Evolutionary conservation across 2,113 vertebrate genomes (phyloP), one percentile per base, ranked within the genome.

Genomic region (Otus sunia): DNA sequence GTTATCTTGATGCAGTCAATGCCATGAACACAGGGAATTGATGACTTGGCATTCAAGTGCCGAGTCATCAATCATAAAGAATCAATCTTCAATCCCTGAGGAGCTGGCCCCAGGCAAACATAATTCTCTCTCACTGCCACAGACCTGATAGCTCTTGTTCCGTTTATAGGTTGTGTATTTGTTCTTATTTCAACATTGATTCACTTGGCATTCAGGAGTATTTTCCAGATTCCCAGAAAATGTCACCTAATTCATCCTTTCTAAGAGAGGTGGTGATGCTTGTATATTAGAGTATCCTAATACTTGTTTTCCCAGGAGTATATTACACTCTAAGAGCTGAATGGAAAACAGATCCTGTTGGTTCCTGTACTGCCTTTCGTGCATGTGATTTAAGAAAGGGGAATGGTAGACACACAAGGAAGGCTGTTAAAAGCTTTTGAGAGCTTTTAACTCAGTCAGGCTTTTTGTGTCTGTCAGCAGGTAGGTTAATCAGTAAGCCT

Each of bases 61-160:
- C 32, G 16, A 98, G 97, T 98, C 98, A 98, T 98, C 98, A 97
- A 98, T 98, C 98, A 98, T 98, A 97, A 95, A 98, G 98, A 98
- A 98, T 98, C 98, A 98, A 98, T 98, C 97, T 97, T 87, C 6
- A 13, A 83, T 98, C 98, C 97, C 98, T 90, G 71, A 96, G 98
- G 98, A 98, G 94, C 96, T 97, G 93, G 97, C 97, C 97, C 86
- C 34, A 94, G 86, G 97, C 97, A 98, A 97, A 98, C 96, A 98
- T 98, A 98, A 98, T 98, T 98, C 97, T 98, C 97, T 98, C 96
- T 97, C 94, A 67, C 97, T 97, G 97, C 97, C 97, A 97, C 95
- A 96, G 97, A 97, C 95, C 97, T 98, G 98, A 98, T 97, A 96
- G 96, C 93, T 97, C 96, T 96, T 96, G 96, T 98, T 97, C 98